Base-by-base conservation (phyloP, 1,140 invertebrate genomes). In the Penaeus vannamei region DNA sequence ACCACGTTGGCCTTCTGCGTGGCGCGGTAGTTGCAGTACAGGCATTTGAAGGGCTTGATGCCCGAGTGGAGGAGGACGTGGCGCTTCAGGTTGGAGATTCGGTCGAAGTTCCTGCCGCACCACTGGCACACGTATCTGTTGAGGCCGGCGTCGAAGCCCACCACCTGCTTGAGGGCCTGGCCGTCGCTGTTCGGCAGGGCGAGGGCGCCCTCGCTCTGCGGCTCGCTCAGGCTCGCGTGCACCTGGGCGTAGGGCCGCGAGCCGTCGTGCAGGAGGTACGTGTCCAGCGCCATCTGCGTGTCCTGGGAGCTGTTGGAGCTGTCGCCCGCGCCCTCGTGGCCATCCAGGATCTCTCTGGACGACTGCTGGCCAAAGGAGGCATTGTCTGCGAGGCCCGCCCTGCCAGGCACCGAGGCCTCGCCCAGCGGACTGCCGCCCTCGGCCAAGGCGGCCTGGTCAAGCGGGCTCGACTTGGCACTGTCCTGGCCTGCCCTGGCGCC, bases 61-160 rank as follows among this genome's bases (percentile, higher is more conserved):
- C 87, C 87, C 12, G 90, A 90, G 90, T 90, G 90, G 26, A 90
- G 82, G 17, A 90, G 90, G n/a, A 84, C 59, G 69, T 90, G 90
- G 66, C 86, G 87, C 62, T 85, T 87, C 79, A 90, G 90, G 80
- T 87, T 87, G 36, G 90, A 90, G 59, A 90, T 80, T 2, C 90
- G 79, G 66, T 90, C 90, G 81, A 90, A 90, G 32, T 53, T 69
- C 69, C 87, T 66, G 22, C 90, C 90, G 61, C 90, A 90, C 82
- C 82, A 89, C 87, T 89, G 87, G 29, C 87, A 89, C 29, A 89
- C 76, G 60, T 89, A 89, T 76, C 72, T 89, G 46, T 59, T 89
- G 20, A 61, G 29, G 69, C 32, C 76, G 19, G 80, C 60, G 10
- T 77, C 72, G 32, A 77, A 72, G 8, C 66, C 62, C 69, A 84